phyloP scores from a whole-genome alignment of 2,113 vertebrate species.

The Passer montanus region DNA sequence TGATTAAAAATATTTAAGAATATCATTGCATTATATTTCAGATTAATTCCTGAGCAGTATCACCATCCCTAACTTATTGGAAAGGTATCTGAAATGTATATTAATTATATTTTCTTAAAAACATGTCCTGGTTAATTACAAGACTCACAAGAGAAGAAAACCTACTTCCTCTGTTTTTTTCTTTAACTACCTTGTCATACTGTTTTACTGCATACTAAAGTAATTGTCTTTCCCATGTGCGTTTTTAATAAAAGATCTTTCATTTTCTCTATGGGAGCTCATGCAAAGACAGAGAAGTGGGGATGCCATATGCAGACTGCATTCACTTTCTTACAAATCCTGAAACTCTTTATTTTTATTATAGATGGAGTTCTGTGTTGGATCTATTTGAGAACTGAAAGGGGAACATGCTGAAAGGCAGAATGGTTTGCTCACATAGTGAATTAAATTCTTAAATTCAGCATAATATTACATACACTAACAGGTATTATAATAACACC shows the following conservation, averaged over 20 bases:
- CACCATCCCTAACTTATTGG: neutral
- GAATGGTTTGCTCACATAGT: neutral
- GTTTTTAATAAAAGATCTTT: neutral
- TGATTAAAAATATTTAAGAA: neutral
- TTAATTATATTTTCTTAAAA: neutral
- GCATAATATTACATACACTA: neutral
- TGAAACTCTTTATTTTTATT: neutral
- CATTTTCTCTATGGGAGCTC: neutral
- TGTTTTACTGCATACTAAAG: neutral
- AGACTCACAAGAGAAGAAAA: neutral
- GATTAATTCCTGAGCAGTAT: neutral
- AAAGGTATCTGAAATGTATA: neutral
- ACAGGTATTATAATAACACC: neutral
- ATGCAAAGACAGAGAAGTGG: neutral
- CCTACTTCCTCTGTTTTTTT: neutral
- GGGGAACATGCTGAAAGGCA: neutral
- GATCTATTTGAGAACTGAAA: neutral
- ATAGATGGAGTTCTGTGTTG: neutral
- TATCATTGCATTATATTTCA: neutral
- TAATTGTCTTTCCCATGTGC: neutral
- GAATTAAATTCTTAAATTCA: neutral
- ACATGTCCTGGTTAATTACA: neutral
- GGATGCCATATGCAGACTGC: neutral
- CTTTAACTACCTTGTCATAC: neutral
- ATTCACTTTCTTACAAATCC: neutral